Conservation (phyloP, 1,140 invertebrate species). For the Drosophila nebulosa region DNA sequence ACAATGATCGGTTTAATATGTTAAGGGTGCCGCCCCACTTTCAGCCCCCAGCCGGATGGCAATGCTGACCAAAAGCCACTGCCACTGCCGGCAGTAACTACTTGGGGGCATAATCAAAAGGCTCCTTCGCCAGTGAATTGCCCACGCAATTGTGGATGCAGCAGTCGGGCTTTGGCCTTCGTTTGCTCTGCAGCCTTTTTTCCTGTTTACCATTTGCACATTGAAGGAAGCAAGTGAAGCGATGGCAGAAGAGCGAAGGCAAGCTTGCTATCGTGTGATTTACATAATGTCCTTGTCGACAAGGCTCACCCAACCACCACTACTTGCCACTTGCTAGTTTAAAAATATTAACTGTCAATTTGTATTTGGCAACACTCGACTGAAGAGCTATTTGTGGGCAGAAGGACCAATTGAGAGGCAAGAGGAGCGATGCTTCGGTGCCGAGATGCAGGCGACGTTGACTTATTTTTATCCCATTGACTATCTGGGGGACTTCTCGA, state of each 20-base stretch:
- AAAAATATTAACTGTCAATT: conserved; percentile 80
- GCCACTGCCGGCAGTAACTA: conserved; percentile 7
- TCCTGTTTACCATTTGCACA: conserved; percentile 69
- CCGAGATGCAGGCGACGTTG: conserved; percentile 14
- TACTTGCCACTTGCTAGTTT: conserved; percentile 49
- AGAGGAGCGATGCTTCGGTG: background rate
- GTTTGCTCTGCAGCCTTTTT: conserved; percentile 41
- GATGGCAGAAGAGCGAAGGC: background rate
- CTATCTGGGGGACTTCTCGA: background rate
- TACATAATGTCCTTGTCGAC: conserved; percentile 77
- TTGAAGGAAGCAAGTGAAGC: background rate
- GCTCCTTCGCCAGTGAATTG: conserved; percentile 18
- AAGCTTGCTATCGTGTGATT: conserved; percentile 51
- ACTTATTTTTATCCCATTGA: conserved; percentile 10
- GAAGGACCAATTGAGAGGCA: background rate
- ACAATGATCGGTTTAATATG: conserved; percentile 78
- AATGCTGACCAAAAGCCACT: conserved; percentile 18
- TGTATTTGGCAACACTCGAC: conserved; percentile 76
- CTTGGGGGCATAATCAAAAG: conserved; percentile 51
- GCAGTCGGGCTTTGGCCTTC: conserved; percentile 20
- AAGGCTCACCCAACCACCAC: conserved; percentile 1
- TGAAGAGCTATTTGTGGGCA: conserved; percentile 51
- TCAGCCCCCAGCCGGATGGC: background rate
- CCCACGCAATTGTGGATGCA: conserved; percentile 15
- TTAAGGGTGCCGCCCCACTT: conserved; percentile 26